phyloP scores from a whole-genome alignment of 2,888 invertebrate species.

The Pteria penguin region DNA sequence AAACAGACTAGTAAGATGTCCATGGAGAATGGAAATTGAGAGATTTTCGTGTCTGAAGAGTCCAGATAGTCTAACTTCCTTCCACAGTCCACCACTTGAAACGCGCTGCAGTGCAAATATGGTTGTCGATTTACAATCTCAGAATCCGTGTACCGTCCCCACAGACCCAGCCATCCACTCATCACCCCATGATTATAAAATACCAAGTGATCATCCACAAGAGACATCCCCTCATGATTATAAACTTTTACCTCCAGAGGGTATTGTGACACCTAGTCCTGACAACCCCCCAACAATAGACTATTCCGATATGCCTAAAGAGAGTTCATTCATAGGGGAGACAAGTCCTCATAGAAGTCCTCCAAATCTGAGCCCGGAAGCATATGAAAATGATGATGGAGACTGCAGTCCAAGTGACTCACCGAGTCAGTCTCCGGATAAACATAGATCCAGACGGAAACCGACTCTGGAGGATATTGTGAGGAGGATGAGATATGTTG shows the following conservation, averaged over 20 bases:
- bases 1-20: slow-evolving; percentile 31
- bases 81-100: slow-evolving; percentile 33
- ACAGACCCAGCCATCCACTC: slow-evolving; percentile 36
- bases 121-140: slow-evolving; percentile 64
- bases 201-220: slow-evolving; percentile 26
- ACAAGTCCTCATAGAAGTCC: slow-evolving; percentile 35
- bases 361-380: slow-evolving; percentile 47
- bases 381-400: slow-evolving; percentile 41
- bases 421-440: slow-evolving; percentile 39
- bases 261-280: slow-evolving; percentile 57
- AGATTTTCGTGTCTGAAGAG: slow-evolving; percentile 41
- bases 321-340: slow-evolving; percentile 25
- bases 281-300: slow-evolving; percentile 45
- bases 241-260: slow-evolving; percentile 56
- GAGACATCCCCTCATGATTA: slow-evolving; percentile 34
- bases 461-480: slow-evolving; percentile 74
- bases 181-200: slow-evolving; percentile 40
- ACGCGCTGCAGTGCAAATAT: slow-evolving; percentile 43
- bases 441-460: slow-evolving; percentile 61
- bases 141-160: slow-evolving; percentile 44
- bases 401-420: slow-evolving; percentile 37
- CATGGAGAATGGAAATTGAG: slow-evolving; percentile 46
- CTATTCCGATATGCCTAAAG: slow-evolving; percentile 42
- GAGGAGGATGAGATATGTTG: slow-evolving; percentile 63
- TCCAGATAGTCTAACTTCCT: slow-evolving; percentile 34